phyloP scores from a whole-genome alignment of 2,888 invertebrate species.

The Drosophila kanekoi region DNA sequence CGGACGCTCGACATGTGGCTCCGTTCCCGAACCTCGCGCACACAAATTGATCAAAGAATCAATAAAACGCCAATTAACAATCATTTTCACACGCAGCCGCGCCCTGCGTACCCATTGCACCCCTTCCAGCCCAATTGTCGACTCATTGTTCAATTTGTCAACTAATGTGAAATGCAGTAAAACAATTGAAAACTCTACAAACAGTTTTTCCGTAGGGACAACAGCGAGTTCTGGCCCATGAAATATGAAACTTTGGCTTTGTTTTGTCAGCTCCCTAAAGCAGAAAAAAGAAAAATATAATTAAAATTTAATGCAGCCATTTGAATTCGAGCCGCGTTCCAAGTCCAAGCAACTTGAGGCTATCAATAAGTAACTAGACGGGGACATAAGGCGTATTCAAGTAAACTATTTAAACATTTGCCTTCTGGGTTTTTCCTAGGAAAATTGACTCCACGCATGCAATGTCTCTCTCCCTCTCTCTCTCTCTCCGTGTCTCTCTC shows the following conservation, averaged over 20 bases:
- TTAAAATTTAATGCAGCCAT: constrained; percentile 63
- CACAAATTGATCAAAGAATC: constrained; percentile 57
- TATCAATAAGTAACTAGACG: constrained; percentile 54
- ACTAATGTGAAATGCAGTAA: constrained; percentile 57
- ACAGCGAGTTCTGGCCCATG: constrained; percentile 13
- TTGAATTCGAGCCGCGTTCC: constrained; percentile 48
- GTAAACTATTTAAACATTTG: constrained; percentile 52
- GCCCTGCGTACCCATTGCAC: not conserved
- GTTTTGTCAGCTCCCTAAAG: constrained; percentile 57
- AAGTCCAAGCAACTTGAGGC: constrained; percentile 15
- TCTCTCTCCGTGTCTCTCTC: constrained; percentile 2
- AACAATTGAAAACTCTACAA: constrained; percentile 55
- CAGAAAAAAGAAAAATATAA: constrained; percentile 25
- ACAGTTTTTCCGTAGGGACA: constrained; percentile 20
- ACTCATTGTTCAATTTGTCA: constrained; percentile 67
- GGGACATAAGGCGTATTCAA: constrained; percentile 33
- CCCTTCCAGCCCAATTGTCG: constrained; percentile 9
- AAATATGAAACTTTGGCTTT: constrained; percentile 59
- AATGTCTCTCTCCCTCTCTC: not conserved
- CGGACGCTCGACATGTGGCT: constrained; percentile 36
- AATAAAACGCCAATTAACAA: constrained; percentile 74
- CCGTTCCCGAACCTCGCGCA: constrained; percentile 24
- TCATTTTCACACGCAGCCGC: constrained; percentile 63
- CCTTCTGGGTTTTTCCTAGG: constrained; percentile 35
- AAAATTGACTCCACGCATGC: constrained; percentile 46